Conservation (phyloP, 2,797 vertebrate genomes). For the Melanotaenia pygmaea region DNA sequence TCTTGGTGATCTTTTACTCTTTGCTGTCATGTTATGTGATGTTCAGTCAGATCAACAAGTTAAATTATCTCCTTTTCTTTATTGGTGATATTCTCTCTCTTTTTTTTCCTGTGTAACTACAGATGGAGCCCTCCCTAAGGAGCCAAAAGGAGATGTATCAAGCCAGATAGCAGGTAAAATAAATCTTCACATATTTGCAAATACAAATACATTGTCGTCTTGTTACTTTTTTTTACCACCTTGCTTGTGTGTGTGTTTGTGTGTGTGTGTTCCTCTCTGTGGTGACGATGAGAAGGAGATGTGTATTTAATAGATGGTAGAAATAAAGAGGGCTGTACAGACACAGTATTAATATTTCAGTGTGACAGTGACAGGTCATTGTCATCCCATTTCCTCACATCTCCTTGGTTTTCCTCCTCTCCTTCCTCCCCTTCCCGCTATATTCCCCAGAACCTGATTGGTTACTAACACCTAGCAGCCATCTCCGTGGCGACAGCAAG, state of each 20-base stretch:
- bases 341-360: conserved; percentile 41
- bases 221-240: neutral
- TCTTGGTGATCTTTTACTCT: neutral
- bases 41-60: neutral
- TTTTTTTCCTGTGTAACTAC: conserved; percentile 30
- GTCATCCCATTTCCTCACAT: conserved; percentile 45
- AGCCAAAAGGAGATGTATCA: conserved; percentile 79
- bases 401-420: conserved; percentile 11
- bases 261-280: neutral
- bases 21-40: neutral
- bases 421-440: neutral
- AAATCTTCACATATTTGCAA: neutral
- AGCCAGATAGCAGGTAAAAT: conserved; percentile 79
- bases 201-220: neutral
- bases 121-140: conserved; percentile 81
- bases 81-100: neutral
- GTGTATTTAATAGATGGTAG: conserved; percentile 2
- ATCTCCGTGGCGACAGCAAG: conserved; percentile 45
- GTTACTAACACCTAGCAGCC: conserved; percentile 19
- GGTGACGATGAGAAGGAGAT: neutral
- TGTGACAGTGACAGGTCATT: conserved; percentile 42
- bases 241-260: neutral
- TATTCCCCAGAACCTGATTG: conserved; percentile 20
- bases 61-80: conserved; percentile 4
- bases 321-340: neutral